Conservation (phyloP, 2,888 invertebrate species). For the Campoletis raptor region DNA sequence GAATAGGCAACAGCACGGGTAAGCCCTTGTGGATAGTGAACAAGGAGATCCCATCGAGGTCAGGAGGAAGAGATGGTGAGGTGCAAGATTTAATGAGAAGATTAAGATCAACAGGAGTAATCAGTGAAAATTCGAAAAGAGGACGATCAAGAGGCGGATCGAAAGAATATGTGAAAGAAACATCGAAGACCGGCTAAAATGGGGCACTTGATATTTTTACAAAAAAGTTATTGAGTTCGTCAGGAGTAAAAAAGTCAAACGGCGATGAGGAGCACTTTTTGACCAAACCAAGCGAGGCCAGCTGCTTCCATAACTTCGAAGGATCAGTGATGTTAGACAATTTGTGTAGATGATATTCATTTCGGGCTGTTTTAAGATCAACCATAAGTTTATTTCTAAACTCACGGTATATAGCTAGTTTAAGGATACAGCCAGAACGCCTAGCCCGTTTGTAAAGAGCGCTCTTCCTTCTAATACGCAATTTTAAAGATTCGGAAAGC, state of each 20-base stretch:
- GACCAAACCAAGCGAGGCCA: not conserved
- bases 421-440: not conserved
- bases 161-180: too few relatives aligned
- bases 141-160: not conserved
- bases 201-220: not conserved
- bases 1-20: not conserved
- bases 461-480: not conserved
- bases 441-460: not conserved
- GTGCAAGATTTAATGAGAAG: too few relatives aligned
- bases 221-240: slow-evolving; percentile 3
- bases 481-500: not conserved
- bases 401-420: not conserved
- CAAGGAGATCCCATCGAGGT: too few relatives aligned
- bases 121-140: not conserved
- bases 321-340: not conserved
- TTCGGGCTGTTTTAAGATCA: not conserved
- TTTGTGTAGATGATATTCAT: not conserved
- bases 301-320: not conserved
- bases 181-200: not conserved
- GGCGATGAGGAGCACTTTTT: not conserved
- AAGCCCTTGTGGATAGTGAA: not conserved
- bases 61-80: too few relatives aligned
- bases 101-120: too few relatives aligned
- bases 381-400: not conserved
- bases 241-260: not conserved